Conservation (phyloP, 2,888 invertebrate species). For the Cosmopolites sordidus region DNA sequence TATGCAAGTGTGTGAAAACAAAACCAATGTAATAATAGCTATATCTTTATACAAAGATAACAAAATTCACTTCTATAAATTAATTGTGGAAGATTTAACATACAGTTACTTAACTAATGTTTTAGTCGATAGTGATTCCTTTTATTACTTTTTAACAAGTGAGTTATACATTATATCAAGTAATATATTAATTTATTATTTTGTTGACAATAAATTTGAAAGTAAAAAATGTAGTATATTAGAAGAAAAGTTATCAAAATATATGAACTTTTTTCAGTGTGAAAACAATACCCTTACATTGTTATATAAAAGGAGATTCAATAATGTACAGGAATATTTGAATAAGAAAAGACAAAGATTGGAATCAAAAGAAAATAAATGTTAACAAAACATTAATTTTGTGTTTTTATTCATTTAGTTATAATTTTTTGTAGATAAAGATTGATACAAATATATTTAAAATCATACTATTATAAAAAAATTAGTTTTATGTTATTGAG, state of each 20-base stretch:
- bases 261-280: conserved; percentile 8
- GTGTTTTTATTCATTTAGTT: too few relatives aligned
- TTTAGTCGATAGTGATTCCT: conserved; percentile 14
- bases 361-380: conserved; percentile 49
- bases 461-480: too few relatives aligned
- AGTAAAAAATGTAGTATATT: not conserved
- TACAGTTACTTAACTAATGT: conserved; percentile 29
- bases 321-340: conserved; percentile 75
- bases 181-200: conserved; percentile 24
- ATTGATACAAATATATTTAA: too few relatives aligned
- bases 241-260: conserved; percentile 8
- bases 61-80: conserved; percentile 43
- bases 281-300: conserved; percentile 50
- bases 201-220: conserved; percentile 19
- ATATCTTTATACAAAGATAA: conserved; percentile 52
- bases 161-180: conserved; percentile 27
- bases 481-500: too few relatives aligned
- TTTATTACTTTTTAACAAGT: conserved; percentile 16
- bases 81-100: conserved; percentile 40
- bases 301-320: conserved; percentile 73
- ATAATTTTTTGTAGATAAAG: too few relatives aligned
- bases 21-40: conserved; percentile 48
- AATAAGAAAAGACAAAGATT: conserved; percentile 70
- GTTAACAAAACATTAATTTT: not conserved
- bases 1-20: conserved; percentile 41